Evolutionary conservation across 2,797 vertebrate species (phyloP), one percentile per base, ranked within the genome.

Genomic region (Parambassis ranga): DNA sequence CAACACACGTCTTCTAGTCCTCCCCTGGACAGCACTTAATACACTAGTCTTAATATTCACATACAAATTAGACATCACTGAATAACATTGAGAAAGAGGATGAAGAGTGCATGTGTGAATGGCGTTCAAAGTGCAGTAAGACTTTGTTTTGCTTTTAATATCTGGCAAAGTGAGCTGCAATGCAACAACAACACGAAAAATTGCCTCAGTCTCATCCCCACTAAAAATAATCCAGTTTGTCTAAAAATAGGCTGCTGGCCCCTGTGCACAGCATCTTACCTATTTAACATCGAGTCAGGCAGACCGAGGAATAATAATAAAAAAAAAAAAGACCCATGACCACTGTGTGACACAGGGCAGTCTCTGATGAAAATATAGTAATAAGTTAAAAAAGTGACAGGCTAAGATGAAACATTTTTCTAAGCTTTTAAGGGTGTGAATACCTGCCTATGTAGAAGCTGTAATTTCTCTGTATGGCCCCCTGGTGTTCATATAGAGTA

Each of bases 1-100:
- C 30, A 67, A 66, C 49, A 59, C 9, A 52, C 23, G 51, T 35
- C 77, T 76, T 71, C 38, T 18, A 7, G 16, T 57, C 72, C 72
- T 87, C 88, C 93, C 91, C 82, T 90, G 92, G 67, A 44, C 37
- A 92, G 75, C 63, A 50, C 61, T 75, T 56, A 15, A 58, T 67
- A 66, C 52, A 68, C 50, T 1, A 33, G 7, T 55, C 28, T 66
- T 58, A 49, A 53, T 18, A 32, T 8, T 58, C 15, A 38, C 24
- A 24, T 38, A 68, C 38, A 37, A 31, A 10, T 48, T 14, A 10
- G 51, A 33, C 4, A 3, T 24, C n/a, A 19, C 3, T 7, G 18
- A 16, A 63, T 1, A 10, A 41, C 28, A 4, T 22, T 15, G 14
- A 61, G 33, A 43, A 31, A 41, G 15, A 47, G 10, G 32, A 33